Percentiles rank a stretch among this genome's conserved stretches.
These are phyloP conservation scores for Dendrolimus punctatus DNA, from an alignment of 1,140 invertebrate species.

Conservation along the genomic window DNA sequence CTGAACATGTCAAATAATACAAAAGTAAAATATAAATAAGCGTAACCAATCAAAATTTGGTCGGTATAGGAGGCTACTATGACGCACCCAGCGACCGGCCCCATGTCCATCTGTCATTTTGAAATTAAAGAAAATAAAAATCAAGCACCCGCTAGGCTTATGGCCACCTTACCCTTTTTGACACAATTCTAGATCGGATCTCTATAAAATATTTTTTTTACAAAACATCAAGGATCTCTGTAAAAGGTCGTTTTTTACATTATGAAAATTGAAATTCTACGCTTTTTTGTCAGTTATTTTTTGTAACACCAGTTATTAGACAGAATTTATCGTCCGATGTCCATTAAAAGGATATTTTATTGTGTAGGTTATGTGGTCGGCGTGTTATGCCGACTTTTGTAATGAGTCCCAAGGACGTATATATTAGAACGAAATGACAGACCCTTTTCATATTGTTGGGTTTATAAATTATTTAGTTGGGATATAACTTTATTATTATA, in stretches of 20 bases:
- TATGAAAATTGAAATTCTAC: constrained; percentile 52
- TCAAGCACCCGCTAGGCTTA: constrained; percentile 49
- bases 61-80: constrained; percentile 10
- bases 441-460: constrained; percentile 10
- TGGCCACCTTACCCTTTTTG: constrained; percentile 52
- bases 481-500: constrained; percentile 12
- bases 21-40: too few species aligned
- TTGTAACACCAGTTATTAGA: constrained; percentile 57
- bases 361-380: constrained; percentile 42
- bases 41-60: too few species aligned
- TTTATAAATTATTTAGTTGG: constrained; percentile 12
- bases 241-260: constrained; percentile 42
- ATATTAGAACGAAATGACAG: constrained; percentile 31
- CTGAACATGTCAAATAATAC: too few species aligned
- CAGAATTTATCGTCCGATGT: constrained; percentile 49
- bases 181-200: constrained; percentile 64
- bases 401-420: constrained; percentile 32
- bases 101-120: constrained; percentile 63
- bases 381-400: constrained; percentile 21
- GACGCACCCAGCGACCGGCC: constrained; percentile 31
- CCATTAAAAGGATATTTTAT: constrained; percentile 62
- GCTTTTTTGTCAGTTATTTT: constrained; percentile 43
- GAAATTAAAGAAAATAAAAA: constrained; percentile 52
- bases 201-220: constrained; percentile 43
- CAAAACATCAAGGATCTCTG: constrained; percentile 42